phyloP scores from a whole-genome alignment of 2,797 vertebrate genomes.

The Echiichthys vipera region DNA sequence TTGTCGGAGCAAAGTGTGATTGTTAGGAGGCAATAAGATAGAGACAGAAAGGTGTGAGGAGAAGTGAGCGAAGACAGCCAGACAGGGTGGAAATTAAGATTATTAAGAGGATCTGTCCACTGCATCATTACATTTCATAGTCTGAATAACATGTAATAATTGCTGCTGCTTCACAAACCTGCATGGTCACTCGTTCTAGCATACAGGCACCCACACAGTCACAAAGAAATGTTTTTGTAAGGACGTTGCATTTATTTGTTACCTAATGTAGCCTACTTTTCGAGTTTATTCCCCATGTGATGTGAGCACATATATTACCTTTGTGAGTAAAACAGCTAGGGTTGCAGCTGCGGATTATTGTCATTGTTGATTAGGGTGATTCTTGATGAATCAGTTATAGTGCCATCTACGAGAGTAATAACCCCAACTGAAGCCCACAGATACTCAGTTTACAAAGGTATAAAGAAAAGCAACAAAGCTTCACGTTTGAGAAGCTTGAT shows the following conservation, averaged over 20 bases:
- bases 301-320: no score
- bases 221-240: not conserved
- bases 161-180: conserved; percentile 25
- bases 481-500: not conserved
- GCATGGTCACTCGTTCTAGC: not conserved
- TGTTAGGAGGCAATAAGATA: conserved; percentile 18
- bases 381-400: not conserved
- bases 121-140: conserved; percentile 46
- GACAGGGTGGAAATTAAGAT: conserved; percentile 21
- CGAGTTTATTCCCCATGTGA: no score
- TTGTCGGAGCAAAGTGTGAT: conserved; percentile 24
- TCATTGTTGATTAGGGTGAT: not conserved
- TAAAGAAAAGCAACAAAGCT: not conserved
- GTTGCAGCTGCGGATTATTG: not conserved
- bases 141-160: conserved; percentile 46
- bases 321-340: not conserved
- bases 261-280: not conserved
- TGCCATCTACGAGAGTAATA: not conserved
- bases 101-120: conserved; percentile 39
- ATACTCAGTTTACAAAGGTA: no score
- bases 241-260: not conserved
- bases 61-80: conserved; percentile 49
- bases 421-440: no score
- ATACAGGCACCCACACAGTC: not conserved
- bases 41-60: conserved; percentile 33